Evolutionary conservation across 2,888 invertebrate genomes (phyloP).

Genomic region (Amiota mariae): DNA sequence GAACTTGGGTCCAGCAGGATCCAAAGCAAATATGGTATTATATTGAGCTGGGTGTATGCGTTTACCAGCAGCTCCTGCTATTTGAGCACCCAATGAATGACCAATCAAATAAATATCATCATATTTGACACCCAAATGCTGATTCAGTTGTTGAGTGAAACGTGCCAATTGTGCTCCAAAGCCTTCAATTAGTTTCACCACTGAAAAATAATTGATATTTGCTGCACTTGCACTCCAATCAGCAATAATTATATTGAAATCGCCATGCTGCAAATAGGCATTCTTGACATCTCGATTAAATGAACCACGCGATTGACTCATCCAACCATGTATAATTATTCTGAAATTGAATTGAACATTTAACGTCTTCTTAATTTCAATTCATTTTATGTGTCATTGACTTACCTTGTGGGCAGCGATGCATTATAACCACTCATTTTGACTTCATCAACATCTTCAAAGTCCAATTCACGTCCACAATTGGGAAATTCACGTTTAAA

Average conservation of each 20-base stretch:
- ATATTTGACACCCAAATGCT: slow-evolving; percentile 45
- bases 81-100: slow-evolving; percentile 72
- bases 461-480: slow-evolving; percentile 57
- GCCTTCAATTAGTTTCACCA: slow-evolving; percentile 60
- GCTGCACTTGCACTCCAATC: slow-evolving; percentile 69
- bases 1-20: slow-evolving; percentile 71
- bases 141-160: slow-evolving; percentile 62
- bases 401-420: slow-evolving; percentile 61
- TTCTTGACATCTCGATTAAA: slow-evolving; percentile 66
- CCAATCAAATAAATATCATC: slow-evolving; percentile 68
- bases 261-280: slow-evolving; percentile 60
- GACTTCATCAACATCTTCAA: slow-evolving; percentile 49
- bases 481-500: slow-evolving; percentile 59
- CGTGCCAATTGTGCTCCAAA: slow-evolving; percentile 61
- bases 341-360: slow-evolving; percentile 34
- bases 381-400: neutral
- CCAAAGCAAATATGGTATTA: slow-evolving; percentile 70
- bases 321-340: slow-evolving; percentile 70
- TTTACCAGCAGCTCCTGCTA: slow-evolving; percentile 69
- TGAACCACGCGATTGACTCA: slow-evolving; percentile 64
- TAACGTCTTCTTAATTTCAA: too few species aligned
- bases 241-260: slow-evolving; percentile 65
- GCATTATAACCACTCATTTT: slow-evolving; percentile 57
- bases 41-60: slow-evolving; percentile 56
- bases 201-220: slow-evolving; percentile 64